Evolutionary conservation across 1,140 invertebrate genomes (phyloP).

Genomic region (Sinella curviseta): DNA sequence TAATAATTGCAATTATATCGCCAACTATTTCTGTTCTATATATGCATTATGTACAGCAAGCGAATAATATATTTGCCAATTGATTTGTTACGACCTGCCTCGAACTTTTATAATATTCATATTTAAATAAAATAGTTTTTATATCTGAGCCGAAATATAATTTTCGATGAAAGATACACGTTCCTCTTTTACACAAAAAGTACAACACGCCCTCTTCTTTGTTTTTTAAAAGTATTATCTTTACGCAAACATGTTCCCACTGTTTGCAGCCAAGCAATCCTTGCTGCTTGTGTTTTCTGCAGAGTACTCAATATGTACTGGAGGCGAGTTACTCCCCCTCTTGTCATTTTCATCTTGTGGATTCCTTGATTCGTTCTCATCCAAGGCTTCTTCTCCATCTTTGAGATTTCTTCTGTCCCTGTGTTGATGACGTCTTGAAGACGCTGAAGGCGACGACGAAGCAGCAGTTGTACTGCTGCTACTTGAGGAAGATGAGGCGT

Average conservation of each 20-base stretch:
- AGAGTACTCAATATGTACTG: constrained; percentile 29
- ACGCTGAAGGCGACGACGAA: background rate
- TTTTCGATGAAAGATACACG: background rate
- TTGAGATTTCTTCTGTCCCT: background rate
- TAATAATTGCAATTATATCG: no score
- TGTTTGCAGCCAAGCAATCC: constrained; percentile 34
- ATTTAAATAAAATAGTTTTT: no score
- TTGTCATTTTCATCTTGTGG: background rate
- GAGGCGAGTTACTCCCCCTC: background rate
- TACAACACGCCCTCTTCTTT: background rate
- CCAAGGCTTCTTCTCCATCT: background rate
- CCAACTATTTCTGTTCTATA: no score
- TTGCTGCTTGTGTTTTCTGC: constrained; percentile 36
- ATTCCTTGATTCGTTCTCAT: background rate
- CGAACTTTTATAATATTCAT: no score
- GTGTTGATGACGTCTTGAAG: background rate
- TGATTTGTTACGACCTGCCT: no score
- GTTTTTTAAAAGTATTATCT: no score
- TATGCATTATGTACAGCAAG: no score
- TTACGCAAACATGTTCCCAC: background rate
- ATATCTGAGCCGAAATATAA: no score
- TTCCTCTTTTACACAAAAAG: no score
- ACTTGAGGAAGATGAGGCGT: background rate
- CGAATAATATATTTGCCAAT: no score
- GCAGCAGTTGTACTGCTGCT: no score